Conservation (phyloP, 2,113 vertebrate species). For the Trachemys scripta region DNA sequence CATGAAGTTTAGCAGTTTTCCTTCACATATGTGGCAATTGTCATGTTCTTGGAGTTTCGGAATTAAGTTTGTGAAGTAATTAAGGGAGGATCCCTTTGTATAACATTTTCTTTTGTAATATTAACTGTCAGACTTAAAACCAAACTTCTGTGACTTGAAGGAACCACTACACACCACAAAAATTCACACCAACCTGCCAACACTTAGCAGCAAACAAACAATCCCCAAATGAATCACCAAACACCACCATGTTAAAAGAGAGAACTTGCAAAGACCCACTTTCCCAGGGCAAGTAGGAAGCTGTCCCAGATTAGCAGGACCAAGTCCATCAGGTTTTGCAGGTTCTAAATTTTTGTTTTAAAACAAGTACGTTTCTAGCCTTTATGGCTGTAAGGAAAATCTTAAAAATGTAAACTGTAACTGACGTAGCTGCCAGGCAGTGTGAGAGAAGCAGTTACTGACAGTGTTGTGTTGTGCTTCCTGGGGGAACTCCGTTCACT, state of each 20-base stretch:
- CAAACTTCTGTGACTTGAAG: constrained; percentile 11
- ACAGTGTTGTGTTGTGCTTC: neutral
- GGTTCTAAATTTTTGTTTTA: constrained; percentile 9
- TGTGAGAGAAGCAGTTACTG: neutral
- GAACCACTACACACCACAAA: neutral
- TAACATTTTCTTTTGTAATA: neutral
- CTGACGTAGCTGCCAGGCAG: neutral
- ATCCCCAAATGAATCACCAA: neutral
- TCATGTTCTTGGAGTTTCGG: constrained; percentile 56
- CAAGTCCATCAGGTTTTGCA: neutral
- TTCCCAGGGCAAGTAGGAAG: neutral
- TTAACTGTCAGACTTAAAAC: neutral
- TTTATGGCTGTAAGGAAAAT: neutral
- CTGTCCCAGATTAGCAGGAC: neutral
- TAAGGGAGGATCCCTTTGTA: neutral
- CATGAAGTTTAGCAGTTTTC: constrained; percentile 53
- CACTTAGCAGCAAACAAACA: neutral
- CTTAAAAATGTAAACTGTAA: neutral
- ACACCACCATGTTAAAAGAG: neutral
- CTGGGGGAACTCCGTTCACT: neutral
- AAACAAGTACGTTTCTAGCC: neutral
- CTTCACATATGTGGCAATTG: constrained; percentile 34
- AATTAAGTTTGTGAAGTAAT: constrained; percentile 1
- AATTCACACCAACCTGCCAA: constrained; percentile 41
- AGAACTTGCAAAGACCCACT: neutral